Evolutionary conservation across 35 echinoderm and acorn worm genomes (phyloP), one percentile per base, ranked within the genome.

Genomic region (Ptychodera flava): DNA sequence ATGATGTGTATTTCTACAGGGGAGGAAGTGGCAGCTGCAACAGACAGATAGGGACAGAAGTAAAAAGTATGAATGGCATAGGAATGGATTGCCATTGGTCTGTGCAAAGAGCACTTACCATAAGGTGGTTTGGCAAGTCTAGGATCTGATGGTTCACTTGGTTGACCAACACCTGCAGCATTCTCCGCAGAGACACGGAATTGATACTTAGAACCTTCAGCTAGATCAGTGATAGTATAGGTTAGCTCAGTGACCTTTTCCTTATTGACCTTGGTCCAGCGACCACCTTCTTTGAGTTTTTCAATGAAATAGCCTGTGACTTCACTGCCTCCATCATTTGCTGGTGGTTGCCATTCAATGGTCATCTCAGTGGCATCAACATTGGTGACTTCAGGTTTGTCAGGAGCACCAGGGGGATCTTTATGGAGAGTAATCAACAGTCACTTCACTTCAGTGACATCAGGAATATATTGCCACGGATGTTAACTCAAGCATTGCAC

Each of bases 231-330:
- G 16, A 37, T 36, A 36, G 82, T 83, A 30, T 36, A 36, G 12
- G 35, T 83, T 14, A 36, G 34, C 28, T 83, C 12, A 28, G 33
- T 35, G 29, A 28, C 35, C 33, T 81, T 34, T 30, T 36, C 82
- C 6, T 33, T 83, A 37, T 34, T 36, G 33, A 83, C 82, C 35
- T 83, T 83, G 1, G 10, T 83, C 82, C 82, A 83, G 6, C 37
- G 31, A 36, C 33, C 34, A 35, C 82, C 37, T 31, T 37, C 33
- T n/a, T 83, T 83, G 29, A 14, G 33, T 36, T 83, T 83, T 83
- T 98, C 95, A 32, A 94, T 81, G 31, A 92, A 64, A 85, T 92
- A 94, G 34, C 90, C 85, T 16, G 87, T 98, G 81, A 98, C 78
- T 0, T 37, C 79, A 33, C 45, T 84, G 30, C 91, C 91, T 35